phyloP scores from a whole-genome alignment of 2,113 vertebrate genomes.

The Nothoprocta pentlandii region DNA sequence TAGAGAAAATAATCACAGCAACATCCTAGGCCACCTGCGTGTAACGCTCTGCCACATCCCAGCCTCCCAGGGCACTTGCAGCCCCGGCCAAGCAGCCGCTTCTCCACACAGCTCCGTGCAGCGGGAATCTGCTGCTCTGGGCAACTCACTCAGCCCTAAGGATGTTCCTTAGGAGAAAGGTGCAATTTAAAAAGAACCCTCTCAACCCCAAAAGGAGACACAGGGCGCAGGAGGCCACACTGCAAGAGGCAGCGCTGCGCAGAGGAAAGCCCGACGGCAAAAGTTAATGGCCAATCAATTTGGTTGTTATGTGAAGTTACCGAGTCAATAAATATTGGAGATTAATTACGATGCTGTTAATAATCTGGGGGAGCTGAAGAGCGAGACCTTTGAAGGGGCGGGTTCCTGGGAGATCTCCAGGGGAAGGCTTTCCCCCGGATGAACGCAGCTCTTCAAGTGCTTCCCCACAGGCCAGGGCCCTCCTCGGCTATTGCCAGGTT shows the following conservation, averaged over 20 bases:
- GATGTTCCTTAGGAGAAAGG: not conserved
- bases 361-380: not conserved
- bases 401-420: not conserved
- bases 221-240: not conserved
- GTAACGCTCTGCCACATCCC: too few relatives aligned
- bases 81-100: too few relatives aligned
- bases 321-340: not conserved
- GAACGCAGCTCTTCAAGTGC: too few relatives aligned
- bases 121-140: too few relatives aligned
- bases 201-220: not conserved
- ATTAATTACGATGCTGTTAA: conserved; percentile 37
- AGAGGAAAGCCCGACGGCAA: not conserved
- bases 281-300: conserved; percentile 15
- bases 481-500: too few relatives aligned
- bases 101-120: too few relatives aligned
- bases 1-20: not conserved
- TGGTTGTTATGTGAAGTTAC: not conserved
- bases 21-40: not conserved
- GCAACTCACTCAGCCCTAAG: not conserved
- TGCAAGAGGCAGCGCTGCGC: not conserved
- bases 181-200: not conserved
- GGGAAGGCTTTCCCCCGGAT: not conserved
- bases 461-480: too few relatives aligned
- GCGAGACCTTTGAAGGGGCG: not conserved
- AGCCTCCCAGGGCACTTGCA: too few relatives aligned